Base-by-base conservation (phyloP, 92 coral and sea anemone genomes). In the Pocillopora meandrina region DNA sequence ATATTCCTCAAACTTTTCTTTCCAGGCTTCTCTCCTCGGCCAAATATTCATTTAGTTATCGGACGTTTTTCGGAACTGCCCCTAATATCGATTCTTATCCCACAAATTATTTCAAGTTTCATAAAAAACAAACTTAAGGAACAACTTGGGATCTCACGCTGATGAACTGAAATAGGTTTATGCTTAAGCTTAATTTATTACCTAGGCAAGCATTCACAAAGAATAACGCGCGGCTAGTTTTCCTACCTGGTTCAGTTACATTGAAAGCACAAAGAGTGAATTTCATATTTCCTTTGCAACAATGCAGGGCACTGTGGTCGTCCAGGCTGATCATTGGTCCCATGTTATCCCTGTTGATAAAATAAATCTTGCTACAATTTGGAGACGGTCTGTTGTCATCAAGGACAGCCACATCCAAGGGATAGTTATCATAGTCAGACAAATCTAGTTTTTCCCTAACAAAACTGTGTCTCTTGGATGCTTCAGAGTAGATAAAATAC, bases 231-330 rank as follows among this genome's bases (percentile, higher is more conserved):
- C 26, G 26, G 26, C 26, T 26, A 26, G 26, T 49, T 74, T 61
- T 49, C 73, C 65, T 65, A 81, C 85, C 76, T 26, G 75, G 10
- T 52, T 67, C 85, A 6, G 55, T 81, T 2, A 69, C 85, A 21
- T 81, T 57, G 21, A 17, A 70, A 9, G 69, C 77, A 34, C 61
- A 71, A 70, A 81, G 68, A 20, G 57, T 60, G 65, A 67, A 67
- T 19, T 21, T 60, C 3, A 1, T 5, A 10, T 56, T 56, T 33
- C 8, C 61, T 56, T 15, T 81, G 77, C 85, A 81, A 47, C 85
- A 68, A 10, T 12, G 8, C 77, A 26, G 56, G 58, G n/a, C 49
- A 15, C 56, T 56, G 67, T 81, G 47, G 14, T 70, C 77, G 10
- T 67, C 57, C 15, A 81, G 77, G 67, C 68, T 81, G 0, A 81